A percentile compares a stretch with the other conserved stretches of the same genome.
phyloP scores from a whole-genome alignment of 92 coral and sea anemone genomes.

The Bergia puertoricense region DNA sequence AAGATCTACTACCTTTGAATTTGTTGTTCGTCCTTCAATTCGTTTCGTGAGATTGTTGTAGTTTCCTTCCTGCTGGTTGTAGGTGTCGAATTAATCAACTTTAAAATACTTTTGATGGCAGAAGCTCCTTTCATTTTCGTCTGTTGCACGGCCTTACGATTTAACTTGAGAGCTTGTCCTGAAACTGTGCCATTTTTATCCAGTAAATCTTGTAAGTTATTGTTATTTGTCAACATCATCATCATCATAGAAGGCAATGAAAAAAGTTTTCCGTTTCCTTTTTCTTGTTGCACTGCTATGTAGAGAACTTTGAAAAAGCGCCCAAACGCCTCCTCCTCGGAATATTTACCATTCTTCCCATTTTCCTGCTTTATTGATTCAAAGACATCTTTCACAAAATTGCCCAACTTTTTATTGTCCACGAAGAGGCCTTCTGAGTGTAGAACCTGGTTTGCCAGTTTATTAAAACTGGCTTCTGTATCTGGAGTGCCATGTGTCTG shows the following conservation, averaged over 20 bases:
- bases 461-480: neutral
- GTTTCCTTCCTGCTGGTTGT: neutral
- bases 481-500: neutral
- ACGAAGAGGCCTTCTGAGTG: constrained; percentile 18
- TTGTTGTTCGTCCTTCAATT: neutral
- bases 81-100: neutral
- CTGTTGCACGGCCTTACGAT: neutral
- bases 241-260: neutral
- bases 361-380: constrained; percentile 33
- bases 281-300: constrained; percentile 8
- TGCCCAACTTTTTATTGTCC: constrained; percentile 7
- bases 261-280: neutral
- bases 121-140: neutral
- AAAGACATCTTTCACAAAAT: constrained; percentile 21
- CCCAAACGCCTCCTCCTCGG: constrained; percentile 37
- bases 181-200: neutral
- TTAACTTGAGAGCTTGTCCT: neutral
- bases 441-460: constrained; percentile 26
- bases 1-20: neutral
- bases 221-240: constrained; percentile 4
- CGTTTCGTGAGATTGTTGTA: neutral
- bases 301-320: constrained; percentile 33
- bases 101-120: constrained; percentile 1
- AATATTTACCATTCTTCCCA: constrained; percentile 1
- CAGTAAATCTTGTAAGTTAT: neutral